Base-by-base conservation (phyloP, 2,797 vertebrate species). In the Chelon labrosus region DNA sequence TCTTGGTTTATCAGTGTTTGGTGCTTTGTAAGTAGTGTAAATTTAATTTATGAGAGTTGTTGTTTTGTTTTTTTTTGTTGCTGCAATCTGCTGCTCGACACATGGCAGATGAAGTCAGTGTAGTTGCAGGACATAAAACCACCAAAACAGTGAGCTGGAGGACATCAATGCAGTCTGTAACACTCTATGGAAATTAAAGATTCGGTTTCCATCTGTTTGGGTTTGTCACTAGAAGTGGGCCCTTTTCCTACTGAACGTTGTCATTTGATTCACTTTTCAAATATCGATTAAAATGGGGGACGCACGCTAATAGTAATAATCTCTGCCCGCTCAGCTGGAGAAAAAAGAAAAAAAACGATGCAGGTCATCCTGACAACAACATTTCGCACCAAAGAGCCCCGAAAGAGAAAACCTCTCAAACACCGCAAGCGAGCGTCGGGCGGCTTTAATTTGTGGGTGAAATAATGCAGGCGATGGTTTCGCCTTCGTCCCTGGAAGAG, bases 401-500 rank as follows among this genome's bases (percentile, higher is more conserved):
- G 2, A 31, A 80, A 70, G 46, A 73, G 17, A 76, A 70, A 76
- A 47, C 6, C 44, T 70, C 58, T 50, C 16, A 10, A 52, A 42
- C 59, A 74, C 37, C 51, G 44, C 66, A 57, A 55, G 42, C 39
- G 35, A 85, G 80, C 35, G 41, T 63, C 74, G 71, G 71, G 81
- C 41, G 47, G 27, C 57, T 83, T 80, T 53, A 81, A 66, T 55
- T 68, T 67, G 69, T 9, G 8, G 50, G 57, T 64, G 68, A 75
- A 73, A 73, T 71, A 79, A 86, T 41, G 68, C 62, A 37, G 77
- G 68, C 39, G 56, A 77, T 66, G 67, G 66, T 83, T 75, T 76
- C 59, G 9, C 47, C 79, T 73, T 85, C 80, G 70, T 76, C 64
- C 52, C 35, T 19, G 60, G n/a, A 62, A 73, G 31, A 42, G 73